Conservation (phyloP, 2,113 vertebrate species). For the Sitta europaea region DNA sequence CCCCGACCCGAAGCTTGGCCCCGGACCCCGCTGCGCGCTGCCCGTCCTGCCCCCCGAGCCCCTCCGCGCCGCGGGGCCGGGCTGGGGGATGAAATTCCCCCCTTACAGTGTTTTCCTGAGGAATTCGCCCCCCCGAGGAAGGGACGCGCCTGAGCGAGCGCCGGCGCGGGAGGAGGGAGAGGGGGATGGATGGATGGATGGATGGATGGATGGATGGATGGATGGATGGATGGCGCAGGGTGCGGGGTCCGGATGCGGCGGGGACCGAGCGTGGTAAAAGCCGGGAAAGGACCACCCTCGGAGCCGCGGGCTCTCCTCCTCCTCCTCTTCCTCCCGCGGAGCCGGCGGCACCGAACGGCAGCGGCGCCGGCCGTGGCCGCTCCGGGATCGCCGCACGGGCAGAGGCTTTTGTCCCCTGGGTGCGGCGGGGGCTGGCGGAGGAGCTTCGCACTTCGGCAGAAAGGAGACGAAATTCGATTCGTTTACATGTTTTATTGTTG, state of each 20-base stretch:
- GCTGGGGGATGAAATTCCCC: fast-evolving
- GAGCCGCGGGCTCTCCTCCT: not conserved
- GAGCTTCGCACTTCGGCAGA: constrained; percentile 31
- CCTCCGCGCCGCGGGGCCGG: not conserved
- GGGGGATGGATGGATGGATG: too few species aligned
- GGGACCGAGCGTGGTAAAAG: not conserved
- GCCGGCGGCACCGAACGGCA: not conserved
- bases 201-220: too few species aligned
- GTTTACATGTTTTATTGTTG: constrained; percentile 91
- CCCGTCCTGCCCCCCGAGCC: not conserved
- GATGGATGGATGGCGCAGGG: not conserved
- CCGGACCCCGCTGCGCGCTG: not conserved
- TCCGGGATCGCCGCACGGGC: not conserved
- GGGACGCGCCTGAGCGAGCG: not conserved
- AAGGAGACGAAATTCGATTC: constrained; percentile 73
- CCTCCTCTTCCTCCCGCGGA: not conserved
- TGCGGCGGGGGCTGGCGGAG: not conserved
- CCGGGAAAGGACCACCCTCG: not conserved
- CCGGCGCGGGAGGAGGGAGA: not conserved
- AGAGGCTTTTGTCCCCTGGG: not conserved
- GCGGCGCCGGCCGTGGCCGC: not conserved
- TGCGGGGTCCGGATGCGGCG: not conserved
- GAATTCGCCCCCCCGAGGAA: fast-evolving
- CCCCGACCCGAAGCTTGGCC: fast-evolving
- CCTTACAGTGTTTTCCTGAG: fast-evolving